A percentile compares a stretch with the other conserved stretches of the same genome.
Evolutionary conservation across 1,140 invertebrate genomes (phyloP).

Genomic region (Probaryconus sp.): DNA sequence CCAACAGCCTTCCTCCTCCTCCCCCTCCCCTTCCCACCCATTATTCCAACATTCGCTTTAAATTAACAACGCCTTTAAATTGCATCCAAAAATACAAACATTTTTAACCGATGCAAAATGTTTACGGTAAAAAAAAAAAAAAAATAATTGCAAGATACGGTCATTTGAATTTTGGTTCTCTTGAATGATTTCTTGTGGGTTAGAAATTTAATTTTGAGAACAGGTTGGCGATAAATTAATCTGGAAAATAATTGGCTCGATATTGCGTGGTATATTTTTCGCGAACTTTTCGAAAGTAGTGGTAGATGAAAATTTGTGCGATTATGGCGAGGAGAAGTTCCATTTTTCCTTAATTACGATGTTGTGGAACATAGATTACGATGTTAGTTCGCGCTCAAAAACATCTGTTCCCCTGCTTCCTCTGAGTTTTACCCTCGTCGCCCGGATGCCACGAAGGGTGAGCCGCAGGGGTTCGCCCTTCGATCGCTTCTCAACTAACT

Average conservation of each 20-base stretch:
- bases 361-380: conserved; percentile 78
- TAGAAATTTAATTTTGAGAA: too few relatives aligned
- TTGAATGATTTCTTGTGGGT: too few relatives aligned
- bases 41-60: background rate
- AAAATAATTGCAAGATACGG: too few relatives aligned
- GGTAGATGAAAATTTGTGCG: conserved; percentile 25
- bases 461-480: conserved; percentile 70
- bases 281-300: background rate
- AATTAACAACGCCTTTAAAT: background rate
- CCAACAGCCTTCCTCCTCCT: too few relatives aligned
- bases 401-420: conserved; percentile 76
- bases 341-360: conserved; percentile 78
- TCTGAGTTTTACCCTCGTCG: conserved; percentile 65
- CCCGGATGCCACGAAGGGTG: conserved; percentile 63
- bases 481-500: conserved; percentile 63
- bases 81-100: too few relatives aligned
- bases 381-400: conserved; percentile 76
- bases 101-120: too few relatives aligned
- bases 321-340: conserved; percentile 56
- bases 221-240: too few relatives aligned
- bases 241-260: too few relatives aligned
- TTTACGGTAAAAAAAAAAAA: too few relatives aligned
- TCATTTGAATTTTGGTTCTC: too few relatives aligned
- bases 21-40: too few relatives aligned
- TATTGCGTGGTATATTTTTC: conserved; percentile 10